Conservation (phyloP, 2,888 invertebrate genomes). For the Ramazzottius varieornatus region DNA sequence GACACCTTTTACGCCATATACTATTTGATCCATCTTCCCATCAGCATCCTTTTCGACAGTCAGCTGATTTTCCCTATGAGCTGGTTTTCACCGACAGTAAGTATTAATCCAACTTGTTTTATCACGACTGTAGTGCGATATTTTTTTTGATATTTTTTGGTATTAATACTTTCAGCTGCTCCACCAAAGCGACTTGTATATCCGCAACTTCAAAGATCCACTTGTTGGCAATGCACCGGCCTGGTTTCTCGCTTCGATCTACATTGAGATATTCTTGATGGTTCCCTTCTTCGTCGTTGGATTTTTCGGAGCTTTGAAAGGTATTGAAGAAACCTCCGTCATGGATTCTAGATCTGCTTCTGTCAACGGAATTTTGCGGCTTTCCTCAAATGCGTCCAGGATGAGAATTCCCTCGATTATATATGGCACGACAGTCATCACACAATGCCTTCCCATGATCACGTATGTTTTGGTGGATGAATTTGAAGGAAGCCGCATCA, state of each 20-base stretch:
- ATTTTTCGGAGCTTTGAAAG: not conserved
- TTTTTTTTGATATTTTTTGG: no score
- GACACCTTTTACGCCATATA: not conserved
- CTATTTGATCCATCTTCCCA: not conserved
- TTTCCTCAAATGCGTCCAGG: no score
- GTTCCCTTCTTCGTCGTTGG: not conserved
- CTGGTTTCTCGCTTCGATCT: not conserved
- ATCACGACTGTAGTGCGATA: no score
- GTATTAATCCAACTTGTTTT: no score
- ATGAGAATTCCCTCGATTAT: not conserved
- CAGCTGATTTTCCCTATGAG: not conserved
- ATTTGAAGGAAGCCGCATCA: not conserved
- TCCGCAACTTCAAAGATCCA: not conserved
- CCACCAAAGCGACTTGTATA: not conserved
- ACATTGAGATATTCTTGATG: not conserved
- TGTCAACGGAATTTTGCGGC: no score
- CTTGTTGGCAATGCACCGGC: not conserved
- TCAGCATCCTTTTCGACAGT: not conserved
- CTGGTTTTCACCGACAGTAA: no score
- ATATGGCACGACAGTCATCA: not conserved
- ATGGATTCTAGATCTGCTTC: no score
- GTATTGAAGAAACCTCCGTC: no score
- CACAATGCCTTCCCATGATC: not conserved
- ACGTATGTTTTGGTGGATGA: not conserved
- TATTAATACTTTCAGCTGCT: not conserved